Evolutionary conservation across 2,888 invertebrate genomes (phyloP), one percentile per base, ranked within the genome.

Genomic region (Habrosyne pyritoides): DNA sequence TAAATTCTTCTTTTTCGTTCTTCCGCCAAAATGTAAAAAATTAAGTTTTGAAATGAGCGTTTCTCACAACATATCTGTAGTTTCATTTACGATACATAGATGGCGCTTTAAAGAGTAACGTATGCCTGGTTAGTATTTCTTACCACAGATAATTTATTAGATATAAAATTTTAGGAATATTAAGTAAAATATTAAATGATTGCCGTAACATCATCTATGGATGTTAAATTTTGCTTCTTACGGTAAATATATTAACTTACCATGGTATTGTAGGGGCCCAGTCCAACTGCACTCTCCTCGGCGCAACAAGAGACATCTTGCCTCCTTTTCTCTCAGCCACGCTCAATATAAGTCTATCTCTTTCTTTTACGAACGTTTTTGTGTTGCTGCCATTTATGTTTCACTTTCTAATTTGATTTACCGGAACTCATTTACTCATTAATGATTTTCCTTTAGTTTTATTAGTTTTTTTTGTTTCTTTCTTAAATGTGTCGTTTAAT

Each of bases 301-400:
- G 91, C 47, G 91, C 91, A 4, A 91, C 84, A 54, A 91, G 76
- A 77, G 91, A 91, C 91, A 91, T 91, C 72, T 82, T 79, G 49
- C 59, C 60, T 61, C 56, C 57, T 60, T 73, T 59, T 66, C 58
- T 61, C 24, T 69, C 74, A 68, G 71, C 79, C 77, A 79, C 79
- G 65, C 60, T 80, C 60, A 56, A 51, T 53, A 48, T 54, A 28
- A 33, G 24, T 24, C 8, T 55, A 21, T 58, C 26, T 47, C 52
- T 67, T 49, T 62, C 48, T 53, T 21, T 53, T 21, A 50, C 60
- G 33, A 24, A 24, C 21, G 10, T 48, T 12, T 49, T 28, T 49
- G 1, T 18, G 2, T 14, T 42, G 42, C 8, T 42, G 42, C 42
- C 42, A 42, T 42, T 42, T 18, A 42, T 53, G 30, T 52, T 33